A percentile compares a stretch with the other conserved stretches of the same genome.
Conservation (phyloP, 2,888 invertebrate species). For the Cephus runcator region DNA sequence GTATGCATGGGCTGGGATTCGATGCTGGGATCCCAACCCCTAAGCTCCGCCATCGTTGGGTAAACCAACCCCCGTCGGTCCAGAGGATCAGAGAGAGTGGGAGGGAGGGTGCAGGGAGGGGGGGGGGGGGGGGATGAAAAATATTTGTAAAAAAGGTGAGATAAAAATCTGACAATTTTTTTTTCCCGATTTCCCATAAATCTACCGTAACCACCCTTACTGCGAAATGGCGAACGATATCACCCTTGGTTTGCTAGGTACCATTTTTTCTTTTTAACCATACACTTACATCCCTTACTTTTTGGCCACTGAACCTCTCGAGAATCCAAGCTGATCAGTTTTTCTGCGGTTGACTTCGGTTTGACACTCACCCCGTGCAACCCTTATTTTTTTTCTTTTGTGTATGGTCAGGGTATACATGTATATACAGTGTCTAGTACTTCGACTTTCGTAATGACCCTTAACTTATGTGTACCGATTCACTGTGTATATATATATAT, state of each 20-base stretch:
- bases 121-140: neutral
- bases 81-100: neutral
- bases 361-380: conserved; percentile 49
- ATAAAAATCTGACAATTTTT: too few relatives aligned
- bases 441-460: conserved; percentile 42
- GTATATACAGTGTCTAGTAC: conserved; percentile 7
- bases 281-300: too few relatives aligned
- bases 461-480: neutral
- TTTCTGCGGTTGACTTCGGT: conserved; percentile 57
- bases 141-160: too few relatives aligned
- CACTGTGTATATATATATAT: conserved; percentile 30
- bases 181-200: too few relatives aligned
- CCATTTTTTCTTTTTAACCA: too few relatives aligned
- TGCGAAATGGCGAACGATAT: too few relatives aligned
- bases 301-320: neutral
- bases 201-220: too few relatives aligned
- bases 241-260: too few relatives aligned
- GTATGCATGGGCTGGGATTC: conserved; percentile 65
- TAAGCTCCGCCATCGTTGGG: conserved; percentile 12
- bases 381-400: conserved; percentile 22
- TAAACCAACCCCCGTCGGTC: neutral
- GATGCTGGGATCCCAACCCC: conserved; percentile 39
- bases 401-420: too few relatives aligned
- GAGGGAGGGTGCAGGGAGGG: neutral
- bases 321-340: conserved; percentile 36